phyloP scores from a whole-genome alignment of 2,888 invertebrate species.

The Eristalis tenax region DNA sequence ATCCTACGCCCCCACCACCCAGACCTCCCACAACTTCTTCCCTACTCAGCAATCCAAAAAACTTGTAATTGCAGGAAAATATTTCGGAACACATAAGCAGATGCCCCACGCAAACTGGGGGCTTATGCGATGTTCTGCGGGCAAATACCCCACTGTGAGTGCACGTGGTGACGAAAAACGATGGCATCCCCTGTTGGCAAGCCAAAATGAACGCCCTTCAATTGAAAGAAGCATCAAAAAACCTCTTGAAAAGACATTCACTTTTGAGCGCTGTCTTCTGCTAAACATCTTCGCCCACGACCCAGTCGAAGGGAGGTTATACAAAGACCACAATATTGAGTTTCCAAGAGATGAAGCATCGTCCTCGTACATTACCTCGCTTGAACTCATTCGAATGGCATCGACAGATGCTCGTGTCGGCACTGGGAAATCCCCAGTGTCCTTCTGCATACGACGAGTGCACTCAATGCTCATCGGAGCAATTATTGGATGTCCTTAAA shows the following conservation, averaged over 20 bases:
- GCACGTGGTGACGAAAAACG: too few species aligned
- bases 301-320: background rate
- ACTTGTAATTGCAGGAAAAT: too few species aligned
- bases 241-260: background rate
- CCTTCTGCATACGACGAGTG: background rate
- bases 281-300: background rate
- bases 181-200: background rate
- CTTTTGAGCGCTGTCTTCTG: background rate
- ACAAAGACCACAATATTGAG: background rate
- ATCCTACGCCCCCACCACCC: too few species aligned
- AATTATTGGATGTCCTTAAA: background rate
- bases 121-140: too few species aligned
- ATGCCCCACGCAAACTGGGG: too few species aligned
- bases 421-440: background rate
- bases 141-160: too few species aligned
- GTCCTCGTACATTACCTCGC: background rate
- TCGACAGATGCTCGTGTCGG: background rate
- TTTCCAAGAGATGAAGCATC: background rate
- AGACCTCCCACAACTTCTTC: too few species aligned
- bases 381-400: background rate
- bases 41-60: too few species aligned
- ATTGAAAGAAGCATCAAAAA: background rate
- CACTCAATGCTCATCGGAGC: background rate
- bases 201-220: background rate
- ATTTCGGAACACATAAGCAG: too few species aligned